Conservation (phyloP, 2,113 vertebrate genomes). For the Mesoclemmys tuberculata region DNA sequence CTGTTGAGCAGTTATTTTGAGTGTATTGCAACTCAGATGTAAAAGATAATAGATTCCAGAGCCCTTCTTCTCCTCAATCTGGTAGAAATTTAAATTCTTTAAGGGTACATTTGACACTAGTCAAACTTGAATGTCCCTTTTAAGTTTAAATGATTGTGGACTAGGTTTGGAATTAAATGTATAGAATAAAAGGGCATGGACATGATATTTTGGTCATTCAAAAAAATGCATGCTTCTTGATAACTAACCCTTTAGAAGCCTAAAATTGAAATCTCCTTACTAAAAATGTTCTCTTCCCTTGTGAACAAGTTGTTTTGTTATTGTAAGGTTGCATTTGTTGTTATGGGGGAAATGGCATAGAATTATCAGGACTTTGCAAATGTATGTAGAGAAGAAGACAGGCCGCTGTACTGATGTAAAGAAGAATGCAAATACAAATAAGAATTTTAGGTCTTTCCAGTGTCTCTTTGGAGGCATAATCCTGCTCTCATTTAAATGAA, state of each 20-base stretch:
- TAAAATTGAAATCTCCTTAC: neutral
- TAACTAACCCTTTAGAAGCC: neutral
- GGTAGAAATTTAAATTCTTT: neutral
- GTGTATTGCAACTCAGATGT: neutral
- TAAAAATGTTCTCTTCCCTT: rapidly evolving
- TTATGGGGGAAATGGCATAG: neutral
- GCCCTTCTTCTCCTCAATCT: neutral
- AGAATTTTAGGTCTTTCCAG: neutral
- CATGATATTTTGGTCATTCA: neutral
- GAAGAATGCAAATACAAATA: neutral
- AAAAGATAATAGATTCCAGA: neutral
- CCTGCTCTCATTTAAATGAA: neutral
- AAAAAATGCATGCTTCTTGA: neutral
- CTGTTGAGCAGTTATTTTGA: neutral
- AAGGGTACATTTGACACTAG: neutral
- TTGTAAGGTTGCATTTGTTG: neutral
- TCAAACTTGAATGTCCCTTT: neutral
- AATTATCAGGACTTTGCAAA: neutral
- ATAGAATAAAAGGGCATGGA: rapidly evolving
- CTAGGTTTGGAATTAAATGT: neutral
- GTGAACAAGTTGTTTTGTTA: neutral
- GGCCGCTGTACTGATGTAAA: neutral
- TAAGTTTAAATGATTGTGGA: neutral
- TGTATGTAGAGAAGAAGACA: rapidly evolving
- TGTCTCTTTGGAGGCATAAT: neutral